Evolutionary conservation across 2,797 vertebrate species (phyloP), one percentile per base, ranked within the genome.

Genomic region (Nasua narica): DNA sequence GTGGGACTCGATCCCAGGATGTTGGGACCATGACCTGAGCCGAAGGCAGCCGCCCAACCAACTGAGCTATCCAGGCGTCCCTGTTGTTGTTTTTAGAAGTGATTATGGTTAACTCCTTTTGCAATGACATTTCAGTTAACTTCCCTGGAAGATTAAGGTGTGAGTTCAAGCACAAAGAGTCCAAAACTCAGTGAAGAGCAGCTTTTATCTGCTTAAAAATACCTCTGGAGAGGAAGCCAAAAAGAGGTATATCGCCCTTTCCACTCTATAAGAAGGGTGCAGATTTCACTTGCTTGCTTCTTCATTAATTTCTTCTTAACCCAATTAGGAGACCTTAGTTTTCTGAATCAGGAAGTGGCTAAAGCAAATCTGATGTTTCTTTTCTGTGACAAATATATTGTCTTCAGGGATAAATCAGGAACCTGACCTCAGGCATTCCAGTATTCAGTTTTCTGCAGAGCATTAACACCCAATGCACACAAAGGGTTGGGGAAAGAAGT

Each of bases 141-240:
- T 87, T 94, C 19, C 7, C 10, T 48, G 32, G 87, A 88, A 92
- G 27, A 78, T 91, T 88, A 92, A 90, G 21, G 50, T 88, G 74
- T 79, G 65, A 43, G 82, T 54, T 65, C 25, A 87, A 78, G 37
- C 62, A 90, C 46, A 87, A 83, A 94, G 29, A 78, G 50, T 29
- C 74, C 65, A 90, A 67, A 92, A 95, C 54, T 82, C 35, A 74
- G 58, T 89, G 35, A 87, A 95, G 52, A 43, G 48, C 23, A 67
- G 35, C 6, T 95, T 96, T 94, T 54, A 92, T 82, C 77, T 95
- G 50, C 46, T 69, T 95, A 81, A 97, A 98, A 90, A 67, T 74
- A 78, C 35, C 40, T 90, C 58, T 86, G 29, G 37, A 93, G 19
- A 93, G 19, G 35, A 95, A 87, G 46, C 84, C 37, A 92, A 94